Evolutionary conservation across 2,888 invertebrate genomes (phyloP).

Genomic region (Hemistola chrysoprasaria): DNA sequence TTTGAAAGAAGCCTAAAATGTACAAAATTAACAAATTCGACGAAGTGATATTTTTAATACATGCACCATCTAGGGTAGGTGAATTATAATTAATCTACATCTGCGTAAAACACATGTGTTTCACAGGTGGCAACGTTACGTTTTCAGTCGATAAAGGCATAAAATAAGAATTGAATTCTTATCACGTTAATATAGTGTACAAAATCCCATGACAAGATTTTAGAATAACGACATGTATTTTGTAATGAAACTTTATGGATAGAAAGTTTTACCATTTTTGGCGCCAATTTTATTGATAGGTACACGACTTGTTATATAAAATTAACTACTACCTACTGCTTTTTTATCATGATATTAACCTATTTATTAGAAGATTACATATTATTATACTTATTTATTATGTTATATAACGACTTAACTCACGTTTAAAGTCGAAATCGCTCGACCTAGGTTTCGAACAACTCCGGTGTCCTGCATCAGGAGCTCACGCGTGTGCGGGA

Average conservation of each 20-base stretch:
- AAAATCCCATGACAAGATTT: slow-evolving; percentile 9
- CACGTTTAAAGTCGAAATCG: too few species aligned
- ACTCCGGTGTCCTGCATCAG: too few species aligned
- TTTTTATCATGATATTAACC: background rate
- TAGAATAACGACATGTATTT: background rate
- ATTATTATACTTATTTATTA: too few species aligned
- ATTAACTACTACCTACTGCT: slow-evolving; percentile 3
- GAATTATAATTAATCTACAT: slow-evolving; percentile 15
- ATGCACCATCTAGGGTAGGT: background rate
- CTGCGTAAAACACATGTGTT: slow-evolving; percentile 37
- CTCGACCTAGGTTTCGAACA: too few species aligned
- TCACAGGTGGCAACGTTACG: slow-evolving; percentile 24
- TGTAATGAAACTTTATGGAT: too few species aligned
- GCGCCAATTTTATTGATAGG: slow-evolving; percentile 37
- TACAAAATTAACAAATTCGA: too few species aligned
- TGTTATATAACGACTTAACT: too few species aligned
- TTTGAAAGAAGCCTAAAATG: too few species aligned
- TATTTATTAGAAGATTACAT: too few species aligned
- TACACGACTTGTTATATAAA: slow-evolving; percentile 13
- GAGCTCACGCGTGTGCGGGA: too few species aligned
- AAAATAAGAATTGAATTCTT: slow-evolving; percentile 2
- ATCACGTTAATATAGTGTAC: slow-evolving; percentile 1
- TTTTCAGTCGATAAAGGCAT: slow-evolving; percentile 4
- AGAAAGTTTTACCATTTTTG: slow-evolving; percentile 49
- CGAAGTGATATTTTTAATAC: too few species aligned